These are phyloP conservation scores for Vespertilio murinus DNA, from an alignment of 2,797 vertebrate genomes.

Conservation along the genomic window DNA sequence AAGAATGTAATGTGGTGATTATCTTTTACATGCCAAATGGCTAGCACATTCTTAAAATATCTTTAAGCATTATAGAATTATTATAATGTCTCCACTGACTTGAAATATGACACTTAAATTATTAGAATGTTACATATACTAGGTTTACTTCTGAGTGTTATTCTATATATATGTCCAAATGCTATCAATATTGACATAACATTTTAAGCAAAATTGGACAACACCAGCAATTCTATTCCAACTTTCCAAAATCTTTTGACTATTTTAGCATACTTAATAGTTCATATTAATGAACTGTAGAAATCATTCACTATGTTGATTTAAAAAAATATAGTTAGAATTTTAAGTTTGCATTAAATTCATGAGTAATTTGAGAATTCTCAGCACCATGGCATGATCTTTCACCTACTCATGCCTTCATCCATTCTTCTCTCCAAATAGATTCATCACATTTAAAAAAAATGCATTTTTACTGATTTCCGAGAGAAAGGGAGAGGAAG, in stretches of 20 bases:
- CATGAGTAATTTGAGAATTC: neutral
- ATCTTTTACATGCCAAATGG: neutral
- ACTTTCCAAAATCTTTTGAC: neutral
- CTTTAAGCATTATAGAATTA: neutral
- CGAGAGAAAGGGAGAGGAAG: too few relatives aligned
- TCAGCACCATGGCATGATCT: neutral
- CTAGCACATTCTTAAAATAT: neutral
- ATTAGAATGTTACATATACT: neutral
- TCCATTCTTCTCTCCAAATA: neutral
- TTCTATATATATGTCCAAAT: neutral
- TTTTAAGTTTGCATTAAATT: neutral
- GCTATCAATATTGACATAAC: neutral
- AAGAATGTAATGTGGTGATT: neutral
- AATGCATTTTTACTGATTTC: too few relatives aligned
- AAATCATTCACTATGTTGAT: neutral
- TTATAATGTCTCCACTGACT: neutral
- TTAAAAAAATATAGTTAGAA: neutral
- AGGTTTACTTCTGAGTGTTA: neutral
- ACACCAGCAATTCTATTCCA: neutral
- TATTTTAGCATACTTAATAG: neutral
- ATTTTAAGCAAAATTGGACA: neutral
- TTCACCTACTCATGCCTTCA: neutral
- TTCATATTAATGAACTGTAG: neutral
- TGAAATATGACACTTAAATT: neutral
- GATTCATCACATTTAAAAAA: neutral